A percentile compares a stretch with the other conserved stretches of the same genome.
phyloP scores from a whole-genome alignment of 2,797 vertebrate species.

The Todus mexicanus region DNA sequence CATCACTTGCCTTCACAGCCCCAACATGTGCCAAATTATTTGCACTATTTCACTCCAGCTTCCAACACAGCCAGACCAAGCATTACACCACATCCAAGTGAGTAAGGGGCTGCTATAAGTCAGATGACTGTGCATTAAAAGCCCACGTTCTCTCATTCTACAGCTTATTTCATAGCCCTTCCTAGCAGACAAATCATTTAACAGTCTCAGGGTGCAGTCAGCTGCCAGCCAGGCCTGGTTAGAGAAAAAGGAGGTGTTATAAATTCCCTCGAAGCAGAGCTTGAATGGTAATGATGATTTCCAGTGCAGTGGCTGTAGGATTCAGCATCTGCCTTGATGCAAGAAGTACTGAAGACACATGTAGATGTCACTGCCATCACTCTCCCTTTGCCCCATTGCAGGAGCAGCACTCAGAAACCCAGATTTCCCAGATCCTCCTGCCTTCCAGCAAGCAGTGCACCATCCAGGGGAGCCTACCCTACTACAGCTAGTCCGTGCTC shows the following conservation, averaged over 20 bases:
- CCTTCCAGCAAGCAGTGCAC: not conserved
- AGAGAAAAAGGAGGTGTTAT: not conserved
- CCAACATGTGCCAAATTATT: not conserved
- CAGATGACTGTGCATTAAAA: not conserved
- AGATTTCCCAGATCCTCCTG: not conserved
- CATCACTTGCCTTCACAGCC: not conserved
- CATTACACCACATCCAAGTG: rapidly evolving
- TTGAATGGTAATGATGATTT: not conserved
- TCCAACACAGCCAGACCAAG: not conserved
- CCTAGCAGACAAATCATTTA: not conserved
- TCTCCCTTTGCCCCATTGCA: not conserved
- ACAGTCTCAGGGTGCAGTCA: not conserved
- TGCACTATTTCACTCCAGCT: not conserved
- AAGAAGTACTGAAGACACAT: not conserved
- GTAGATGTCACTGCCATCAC: not conserved
- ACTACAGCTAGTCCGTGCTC: not conserved
- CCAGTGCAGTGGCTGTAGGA: not conserved
- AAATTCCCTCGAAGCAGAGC: not conserved
- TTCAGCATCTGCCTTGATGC: not conserved
- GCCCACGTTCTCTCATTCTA: not conserved
- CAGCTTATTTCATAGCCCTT: not conserved
- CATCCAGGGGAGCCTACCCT: too few relatives aligned
- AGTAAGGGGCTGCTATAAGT: not conserved
- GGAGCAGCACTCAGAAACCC: not conserved
- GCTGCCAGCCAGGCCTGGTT: not conserved